These are phyloP conservation scores for Adineta ricciae DNA, from an alignment of 2,888 invertebrate species.

Conservation along the genomic window DNA sequence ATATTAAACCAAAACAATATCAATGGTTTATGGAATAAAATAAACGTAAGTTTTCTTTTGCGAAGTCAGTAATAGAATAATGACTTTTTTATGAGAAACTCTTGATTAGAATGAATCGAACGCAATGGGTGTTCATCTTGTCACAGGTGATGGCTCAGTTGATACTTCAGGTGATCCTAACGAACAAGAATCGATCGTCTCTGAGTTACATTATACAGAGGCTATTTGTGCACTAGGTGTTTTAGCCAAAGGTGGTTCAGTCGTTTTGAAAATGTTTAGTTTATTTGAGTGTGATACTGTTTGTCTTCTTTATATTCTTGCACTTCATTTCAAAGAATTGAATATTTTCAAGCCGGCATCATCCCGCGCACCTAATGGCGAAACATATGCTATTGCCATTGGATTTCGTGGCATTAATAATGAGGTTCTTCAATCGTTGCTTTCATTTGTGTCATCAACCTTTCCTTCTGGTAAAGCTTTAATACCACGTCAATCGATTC, in stretches of 20 bases:
- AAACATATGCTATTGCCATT: background rate
- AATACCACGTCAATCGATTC: background rate
- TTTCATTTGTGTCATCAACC: background rate
- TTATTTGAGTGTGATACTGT: slow-evolving; percentile 73
- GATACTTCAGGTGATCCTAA: slow-evolving; percentile 74
- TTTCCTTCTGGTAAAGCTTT: background rate
- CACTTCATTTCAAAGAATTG: slow-evolving; percentile 60
- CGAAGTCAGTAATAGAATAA: no score
- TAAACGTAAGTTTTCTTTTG: background rate
- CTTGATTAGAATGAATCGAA: no score
- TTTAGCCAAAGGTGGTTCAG: slow-evolving; percentile 63
- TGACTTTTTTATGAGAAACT: no score
- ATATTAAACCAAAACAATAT: slow-evolving; percentile 65
- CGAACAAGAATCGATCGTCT: slow-evolving; percentile 71
- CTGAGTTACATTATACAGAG: slow-evolving; percentile 72
- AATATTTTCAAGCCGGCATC: background rate
- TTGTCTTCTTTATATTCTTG: slow-evolving; percentile 67
- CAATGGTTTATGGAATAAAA: slow-evolving; percentile 52
- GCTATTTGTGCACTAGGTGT: slow-evolving; percentile 64
- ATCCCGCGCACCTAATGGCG: background rate
- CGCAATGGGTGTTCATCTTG: slow-evolving; percentile 22
- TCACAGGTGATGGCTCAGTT: slow-evolving; percentile 83
- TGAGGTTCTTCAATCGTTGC: background rate
- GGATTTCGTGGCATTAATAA: background rate
- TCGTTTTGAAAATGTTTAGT: slow-evolving; percentile 81